Evolutionary conservation across 2,113 vertebrate species (phyloP).

Genomic region (Podarcis raffonei): DNA sequence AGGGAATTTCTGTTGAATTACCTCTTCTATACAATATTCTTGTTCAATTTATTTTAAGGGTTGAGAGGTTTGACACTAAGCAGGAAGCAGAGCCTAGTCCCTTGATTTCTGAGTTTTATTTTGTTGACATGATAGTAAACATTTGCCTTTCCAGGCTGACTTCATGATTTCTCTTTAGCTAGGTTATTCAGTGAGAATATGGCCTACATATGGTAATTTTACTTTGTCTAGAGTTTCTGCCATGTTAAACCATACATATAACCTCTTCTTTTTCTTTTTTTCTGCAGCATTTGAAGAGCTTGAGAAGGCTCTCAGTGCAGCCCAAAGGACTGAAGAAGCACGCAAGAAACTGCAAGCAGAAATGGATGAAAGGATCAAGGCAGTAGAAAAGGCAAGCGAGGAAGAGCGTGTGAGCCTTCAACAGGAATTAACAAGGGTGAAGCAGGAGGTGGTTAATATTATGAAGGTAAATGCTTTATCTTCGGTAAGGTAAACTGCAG

Average conservation of each 20-base stretch:
- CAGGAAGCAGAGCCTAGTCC: not conserved
- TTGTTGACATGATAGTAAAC: not conserved
- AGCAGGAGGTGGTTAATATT: slow-evolving; percentile 90
- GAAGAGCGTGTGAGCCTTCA: slow-evolving; percentile 90
- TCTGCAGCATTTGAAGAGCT: slow-evolving; percentile 93
- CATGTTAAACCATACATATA: not conserved
- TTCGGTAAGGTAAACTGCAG: not conserved
- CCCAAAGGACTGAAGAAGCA: slow-evolving; percentile 89
- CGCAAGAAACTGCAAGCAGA: slow-evolving; percentile 87
- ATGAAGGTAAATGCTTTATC: slow-evolving; percentile 84
- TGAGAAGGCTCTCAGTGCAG: slow-evolving; percentile 85
- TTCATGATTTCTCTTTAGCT: not conserved
- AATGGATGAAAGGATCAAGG: slow-evolving; percentile 89
- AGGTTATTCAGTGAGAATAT: not conserved
- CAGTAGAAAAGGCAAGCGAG: slow-evolving; percentile 84
- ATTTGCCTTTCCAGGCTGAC: not conserved
- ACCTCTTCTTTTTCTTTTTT: slow-evolving; percentile 35
- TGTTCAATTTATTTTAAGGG: slow-evolving; percentile 8
- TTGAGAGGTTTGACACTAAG: not conserved
- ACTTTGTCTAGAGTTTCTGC: slow-evolving; percentile 43
- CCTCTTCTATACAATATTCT: not conserved
- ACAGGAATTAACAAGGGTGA: slow-evolving; percentile 87
- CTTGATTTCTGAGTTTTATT: not conserved
- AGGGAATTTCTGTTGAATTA: not conserved
- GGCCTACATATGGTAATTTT: not conserved